Evolutionary conservation across 2,797 vertebrate species (phyloP), one percentile per base, ranked within the genome.

Genomic region (Centropyge bicolor): DNA sequence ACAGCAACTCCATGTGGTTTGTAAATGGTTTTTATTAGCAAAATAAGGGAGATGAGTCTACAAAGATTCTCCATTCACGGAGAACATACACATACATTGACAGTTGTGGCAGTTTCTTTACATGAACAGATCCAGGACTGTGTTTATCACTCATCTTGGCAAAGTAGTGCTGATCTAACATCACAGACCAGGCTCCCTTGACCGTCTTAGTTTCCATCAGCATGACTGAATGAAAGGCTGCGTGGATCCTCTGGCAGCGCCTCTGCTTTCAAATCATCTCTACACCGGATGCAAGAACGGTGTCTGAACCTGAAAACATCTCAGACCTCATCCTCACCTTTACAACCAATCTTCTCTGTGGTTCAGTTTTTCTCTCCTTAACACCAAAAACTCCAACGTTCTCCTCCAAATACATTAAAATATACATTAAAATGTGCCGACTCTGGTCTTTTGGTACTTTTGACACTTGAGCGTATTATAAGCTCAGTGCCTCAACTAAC

Each of bases 1-100:
- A 66, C 12, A 49, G 40, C 31, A n/a, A 70, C 48, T 56, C 48
- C 35, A 27, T 8, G 12, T 83, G 82, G 76, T 93, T 94, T 93
- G 94, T 91, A 95, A 93, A 94, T 93, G 91, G 19, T 90, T 95
- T 96, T 96, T 96, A 96, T 96, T 96, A 96, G 94, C 96, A 96
- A 96, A 96, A 96, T 96, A 95, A 94, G 93, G 89, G 91, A 94
- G 92, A 95, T 94, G 93, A 94, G 92, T 95, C 92, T 95, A 95
- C 93, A 95, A 96, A 95, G 92, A 87, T 92, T 89, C 93, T 93
- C 93, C 87, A 48, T 92, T 76, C 52, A 69, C 31, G 66, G 89
- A 93, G 91, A 95, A 91, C 80, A 67, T 72, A 91, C 86, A 93
- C 90, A 85, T 81, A 92, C 84, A 91, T 57, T 6, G 79, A 93